These are phyloP conservation scores for Trogon surrucura DNA, from an alignment of 2,113 vertebrate species.

Conservation along the genomic window DNA sequence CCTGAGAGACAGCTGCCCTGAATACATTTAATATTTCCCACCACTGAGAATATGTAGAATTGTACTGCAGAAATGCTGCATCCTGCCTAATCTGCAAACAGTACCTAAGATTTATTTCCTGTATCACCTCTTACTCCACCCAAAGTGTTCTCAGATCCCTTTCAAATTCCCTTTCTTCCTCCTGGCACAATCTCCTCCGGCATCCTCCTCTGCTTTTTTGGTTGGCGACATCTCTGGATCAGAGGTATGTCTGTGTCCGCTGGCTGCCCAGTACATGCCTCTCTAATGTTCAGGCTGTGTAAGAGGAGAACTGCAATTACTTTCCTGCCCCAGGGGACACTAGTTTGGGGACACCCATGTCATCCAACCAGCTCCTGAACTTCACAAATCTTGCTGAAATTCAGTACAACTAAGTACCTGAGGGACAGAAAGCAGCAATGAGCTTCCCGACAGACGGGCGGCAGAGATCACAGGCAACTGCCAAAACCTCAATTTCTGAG, in stretches of 20 bases:
- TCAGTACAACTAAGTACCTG: background rate
- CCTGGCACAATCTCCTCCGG: background rate
- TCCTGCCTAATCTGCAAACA: background rate
- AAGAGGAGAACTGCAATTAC: background rate
- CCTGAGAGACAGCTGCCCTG: background rate
- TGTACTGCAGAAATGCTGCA: background rate
- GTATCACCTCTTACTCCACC: background rate
- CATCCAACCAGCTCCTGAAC: background rate
- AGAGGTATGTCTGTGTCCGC: background rate
- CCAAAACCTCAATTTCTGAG: background rate
- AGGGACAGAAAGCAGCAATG: background rate
- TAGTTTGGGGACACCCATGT: background rate
- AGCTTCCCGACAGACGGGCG: background rate
- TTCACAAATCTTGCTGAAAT: background rate
- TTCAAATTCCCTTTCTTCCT: background rate
- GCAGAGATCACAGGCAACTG: background rate
- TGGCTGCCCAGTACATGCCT: constrained; percentile 4
- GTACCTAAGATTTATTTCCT: background rate
- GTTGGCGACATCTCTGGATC: background rate
- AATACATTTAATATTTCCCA: background rate
- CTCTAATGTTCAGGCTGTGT: background rate
- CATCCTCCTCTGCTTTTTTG: background rate
- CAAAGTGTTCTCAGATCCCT: background rate
- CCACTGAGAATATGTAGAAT: background rate
- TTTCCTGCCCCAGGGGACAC: background rate